Conservation (phyloP, 2,113 vertebrate genomes). For the Varanus salvator region DNA sequence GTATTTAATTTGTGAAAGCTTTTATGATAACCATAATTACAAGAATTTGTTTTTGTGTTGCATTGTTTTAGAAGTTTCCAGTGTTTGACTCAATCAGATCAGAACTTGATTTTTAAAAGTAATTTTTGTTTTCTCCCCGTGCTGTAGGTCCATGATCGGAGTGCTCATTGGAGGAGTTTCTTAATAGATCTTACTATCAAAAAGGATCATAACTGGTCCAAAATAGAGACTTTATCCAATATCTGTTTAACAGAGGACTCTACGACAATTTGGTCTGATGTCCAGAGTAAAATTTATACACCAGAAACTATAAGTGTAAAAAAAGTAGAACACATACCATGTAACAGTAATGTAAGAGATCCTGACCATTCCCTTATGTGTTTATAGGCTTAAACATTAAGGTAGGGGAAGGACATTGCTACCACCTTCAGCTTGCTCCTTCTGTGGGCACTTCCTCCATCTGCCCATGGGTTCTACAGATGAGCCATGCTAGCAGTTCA, state of each 20-base stretch:
- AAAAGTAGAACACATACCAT: background rate
- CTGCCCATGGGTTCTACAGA: background rate
- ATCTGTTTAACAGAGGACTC: fast-evolving
- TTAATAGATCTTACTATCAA: slow-evolving; percentile 73
- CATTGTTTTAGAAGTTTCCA: fast-evolving
- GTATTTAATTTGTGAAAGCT: background rate
- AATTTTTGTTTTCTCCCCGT: background rate
- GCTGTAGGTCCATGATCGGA: slow-evolving; percentile 69
- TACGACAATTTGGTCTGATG: background rate
- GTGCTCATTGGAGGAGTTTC: slow-evolving; percentile 74
- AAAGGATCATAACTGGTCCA: slow-evolving; percentile 76
- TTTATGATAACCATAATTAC: background rate
- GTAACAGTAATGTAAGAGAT: fast-evolving
- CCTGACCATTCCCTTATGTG: fast-evolving
- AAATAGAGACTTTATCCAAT: slow-evolving; percentile 59
- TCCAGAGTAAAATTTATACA: slow-evolving; percentile 34
- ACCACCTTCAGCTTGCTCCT: background rate
- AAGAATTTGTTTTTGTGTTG: background rate
- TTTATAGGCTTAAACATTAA: fast-evolving
- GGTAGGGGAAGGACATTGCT: background rate
- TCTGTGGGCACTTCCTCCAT: background rate
- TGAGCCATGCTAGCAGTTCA: background rate
- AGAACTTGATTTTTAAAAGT: background rate
- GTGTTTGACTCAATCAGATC: fast-evolving
- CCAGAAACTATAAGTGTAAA: background rate